A percentile compares a stretch with the other conserved stretches of the same genome.
Conservation (phyloP, 2,113 vertebrate genomes). For the Columba livia region DNA sequence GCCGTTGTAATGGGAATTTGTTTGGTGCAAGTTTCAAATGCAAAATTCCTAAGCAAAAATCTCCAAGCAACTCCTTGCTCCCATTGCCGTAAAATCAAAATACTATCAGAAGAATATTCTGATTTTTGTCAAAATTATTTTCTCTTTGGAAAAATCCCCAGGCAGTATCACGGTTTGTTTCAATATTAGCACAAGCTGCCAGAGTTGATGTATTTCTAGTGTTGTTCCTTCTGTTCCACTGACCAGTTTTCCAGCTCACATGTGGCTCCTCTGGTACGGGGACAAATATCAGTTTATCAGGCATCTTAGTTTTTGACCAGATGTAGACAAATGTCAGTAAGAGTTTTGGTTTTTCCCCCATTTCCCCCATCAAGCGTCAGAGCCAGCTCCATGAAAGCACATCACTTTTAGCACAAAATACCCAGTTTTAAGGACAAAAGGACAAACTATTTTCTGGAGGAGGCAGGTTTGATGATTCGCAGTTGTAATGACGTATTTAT, state of each 20-base stretch:
- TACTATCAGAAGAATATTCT: neutral
- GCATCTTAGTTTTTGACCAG: neutral
- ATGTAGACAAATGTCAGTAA: neutral
- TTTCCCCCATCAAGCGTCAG: neutral
- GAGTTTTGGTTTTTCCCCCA: fast-evolving
- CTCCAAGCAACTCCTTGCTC: neutral
- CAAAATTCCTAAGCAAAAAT: neutral
- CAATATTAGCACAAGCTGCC: neutral
- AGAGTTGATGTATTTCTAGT: neutral
- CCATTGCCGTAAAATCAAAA: neutral
- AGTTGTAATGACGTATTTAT: neutral
- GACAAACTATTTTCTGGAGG: neutral
- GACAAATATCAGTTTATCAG: neutral
- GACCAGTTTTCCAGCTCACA: neutral
- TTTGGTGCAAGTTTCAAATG: neutral
- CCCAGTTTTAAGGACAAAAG: neutral
- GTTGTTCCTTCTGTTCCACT: neutral
- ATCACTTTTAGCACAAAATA: neutral
- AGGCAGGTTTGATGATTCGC: neutral
- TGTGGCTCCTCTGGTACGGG: neutral
- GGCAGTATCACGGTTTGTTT: fast-evolving
- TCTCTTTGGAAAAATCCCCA: neutral
- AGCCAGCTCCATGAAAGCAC: neutral
- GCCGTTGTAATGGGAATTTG: neutral
- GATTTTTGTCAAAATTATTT: neutral